These are phyloP conservation scores for Myotis myotis DNA, from an alignment of 2,797 vertebrate genomes.

Conservation along the genomic window DNA sequence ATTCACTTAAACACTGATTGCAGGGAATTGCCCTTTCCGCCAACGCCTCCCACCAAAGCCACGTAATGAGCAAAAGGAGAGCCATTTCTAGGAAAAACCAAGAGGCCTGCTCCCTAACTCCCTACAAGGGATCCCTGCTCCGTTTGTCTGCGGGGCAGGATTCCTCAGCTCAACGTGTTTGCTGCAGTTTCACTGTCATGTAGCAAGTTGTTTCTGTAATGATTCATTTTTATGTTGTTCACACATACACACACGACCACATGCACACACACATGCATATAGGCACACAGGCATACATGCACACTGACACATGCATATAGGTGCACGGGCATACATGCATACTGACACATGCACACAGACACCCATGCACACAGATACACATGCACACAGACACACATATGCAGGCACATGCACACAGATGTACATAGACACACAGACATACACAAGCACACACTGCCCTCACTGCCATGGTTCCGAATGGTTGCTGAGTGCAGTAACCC, in stretches of 20 bases:
- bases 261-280: fast-evolving
- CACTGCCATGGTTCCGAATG: background rate
- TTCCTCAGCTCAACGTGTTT: background rate
- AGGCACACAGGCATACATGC: background rate
- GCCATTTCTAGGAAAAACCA: conserved; percentile 45
- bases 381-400: background rate
- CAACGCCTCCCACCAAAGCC: conserved; percentile 63
- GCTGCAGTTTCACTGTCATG: background rate
- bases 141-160: background rate
- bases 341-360: background rate
- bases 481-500: background rate
- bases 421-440: background rate
- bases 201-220: background rate
- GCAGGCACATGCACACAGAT: background rate
- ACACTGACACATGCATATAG: too few species aligned
- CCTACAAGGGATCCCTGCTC: background rate
- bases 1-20: conserved; percentile 91
- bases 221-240: background rate
- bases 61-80: conserved; percentile 39
- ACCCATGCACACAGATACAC: background rate
- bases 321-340: background rate
- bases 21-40: conserved; percentile 84
- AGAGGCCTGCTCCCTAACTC: background rate
- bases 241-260: background rate
- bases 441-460: background rate